A percentile compares a stretch with the other conserved stretches of the same genome.
Conservation (phyloP, 2,888 invertebrate genomes). For the Hirtodrosophila duncani region DNA sequence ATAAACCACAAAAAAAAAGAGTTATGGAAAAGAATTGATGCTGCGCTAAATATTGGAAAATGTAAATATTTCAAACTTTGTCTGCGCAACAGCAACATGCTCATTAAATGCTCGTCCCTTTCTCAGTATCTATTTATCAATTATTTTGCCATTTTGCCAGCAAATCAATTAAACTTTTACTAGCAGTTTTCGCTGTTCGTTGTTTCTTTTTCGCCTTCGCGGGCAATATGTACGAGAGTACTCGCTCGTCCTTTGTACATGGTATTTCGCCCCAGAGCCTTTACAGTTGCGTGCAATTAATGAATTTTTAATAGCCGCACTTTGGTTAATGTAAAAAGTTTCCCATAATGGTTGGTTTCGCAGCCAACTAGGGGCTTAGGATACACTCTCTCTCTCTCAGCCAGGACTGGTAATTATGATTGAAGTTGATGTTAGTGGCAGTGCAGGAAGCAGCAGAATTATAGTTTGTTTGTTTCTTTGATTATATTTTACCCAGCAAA, state of each 20-base stretch:
- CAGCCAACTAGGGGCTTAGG: conserved; percentile 24
- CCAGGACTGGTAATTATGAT: conserved; percentile 55
- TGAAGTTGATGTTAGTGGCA: conserved; percentile 26
- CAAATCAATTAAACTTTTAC: conserved; percentile 67
- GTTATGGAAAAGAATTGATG: conserved; percentile 12
- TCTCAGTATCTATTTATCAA: conserved; percentile 56
- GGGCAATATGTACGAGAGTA: too few species aligned
- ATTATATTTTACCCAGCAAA: too few species aligned
- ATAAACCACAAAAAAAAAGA: conserved; percentile 25
- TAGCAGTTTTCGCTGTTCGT: conserved; percentile 2
- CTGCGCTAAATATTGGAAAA: conserved; percentile 19
- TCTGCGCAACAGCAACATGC: conserved; percentile 22
- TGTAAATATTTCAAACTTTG: conserved; percentile 40
- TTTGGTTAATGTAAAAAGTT: conserved; percentile 68
- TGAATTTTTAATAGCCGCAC: conserved; percentile 68
- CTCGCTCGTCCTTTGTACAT: conserved; percentile 19
- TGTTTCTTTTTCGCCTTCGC: background rate
- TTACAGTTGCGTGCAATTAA: conserved; percentile 60
- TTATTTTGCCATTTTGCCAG: conserved; percentile 60
- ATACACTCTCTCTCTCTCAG: conserved; percentile 11
- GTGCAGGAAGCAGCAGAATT: conserved; percentile 16
- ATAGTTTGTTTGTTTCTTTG: conserved; percentile 25
- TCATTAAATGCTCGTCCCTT: conserved; percentile 16
- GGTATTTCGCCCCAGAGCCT: conserved; percentile 35
- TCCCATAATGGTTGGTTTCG: conserved; percentile 35